Evolutionary conservation across 2,888 invertebrate species (phyloP).

Genomic region (Hanleya hanleyi): DNA sequence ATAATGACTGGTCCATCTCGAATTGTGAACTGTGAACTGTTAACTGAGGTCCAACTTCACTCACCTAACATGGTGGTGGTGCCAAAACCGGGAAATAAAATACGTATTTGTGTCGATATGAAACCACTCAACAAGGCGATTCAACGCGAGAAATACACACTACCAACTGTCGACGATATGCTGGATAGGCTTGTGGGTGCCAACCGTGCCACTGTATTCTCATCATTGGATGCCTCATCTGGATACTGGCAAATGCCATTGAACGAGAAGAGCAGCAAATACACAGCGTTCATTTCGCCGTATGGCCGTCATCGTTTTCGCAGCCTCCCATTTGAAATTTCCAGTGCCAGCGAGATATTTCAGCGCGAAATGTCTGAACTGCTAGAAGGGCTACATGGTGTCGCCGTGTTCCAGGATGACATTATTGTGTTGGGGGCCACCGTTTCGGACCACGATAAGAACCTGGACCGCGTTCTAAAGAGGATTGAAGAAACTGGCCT

Average conservation of each 20-base stretch:
- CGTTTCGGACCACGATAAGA: conserved; percentile 32
- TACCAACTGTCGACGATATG: not conserved
- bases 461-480: conserved; percentile 14
- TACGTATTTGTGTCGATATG: not conserved
- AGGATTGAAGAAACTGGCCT: too few species aligned
- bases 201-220: not conserved
- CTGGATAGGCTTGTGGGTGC: not conserved
- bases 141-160: not conserved
- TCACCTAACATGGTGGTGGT: not conserved
- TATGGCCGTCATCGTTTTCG: not conserved
- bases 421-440: conserved; percentile 26
- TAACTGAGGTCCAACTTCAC: too few species aligned
- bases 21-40: too few species aligned
- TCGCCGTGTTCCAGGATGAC: conserved; percentile 21
- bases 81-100: not conserved
- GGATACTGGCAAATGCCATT: not conserved
- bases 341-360: not conserved
- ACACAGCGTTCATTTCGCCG: not conserved
- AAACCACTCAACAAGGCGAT: too few species aligned
- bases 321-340: not conserved
- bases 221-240: not conserved
- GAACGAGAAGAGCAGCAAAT: not conserved
- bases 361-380: conserved; percentile 23
- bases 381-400: conserved; percentile 2
- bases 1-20: too few species aligned